Evolutionary conservation across 2,888 invertebrate species (phyloP), one percentile per base, ranked within the genome.

Genomic region (Lingula anatina): DNA sequence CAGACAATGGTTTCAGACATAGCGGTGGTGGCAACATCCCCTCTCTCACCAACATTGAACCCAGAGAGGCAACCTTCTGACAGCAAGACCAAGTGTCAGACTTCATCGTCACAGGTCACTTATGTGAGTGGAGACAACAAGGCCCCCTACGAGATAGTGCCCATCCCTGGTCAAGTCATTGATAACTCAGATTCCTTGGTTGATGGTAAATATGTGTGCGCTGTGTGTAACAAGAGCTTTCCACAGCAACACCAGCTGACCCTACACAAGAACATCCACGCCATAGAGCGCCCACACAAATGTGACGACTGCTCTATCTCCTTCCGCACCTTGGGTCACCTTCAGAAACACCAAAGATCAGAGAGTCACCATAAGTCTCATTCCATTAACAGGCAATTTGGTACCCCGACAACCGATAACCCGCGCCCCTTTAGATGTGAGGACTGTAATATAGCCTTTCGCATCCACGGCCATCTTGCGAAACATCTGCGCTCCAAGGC

Each of bases 401-500:
- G 57, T 3, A 46, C 47, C 18, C 49, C 46, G 80, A 70, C 73
- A 7, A 87, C 89, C 15, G 87, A 87, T 57, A 95, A 96, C 79
- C 96, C 96, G 2, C 83, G 96, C 45, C 95, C 96, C 20, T 97
- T 95, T 76, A 90, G 93, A 70, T 97, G 97, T 79, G 86, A 86
- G 21, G 94, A 96, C 72, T 97, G 97, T 76, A 90, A 90, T 72
- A 90, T 93, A 61, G 95, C 94, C 7, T 97, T 99, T 76, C 66
- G 80, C 7, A 95, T 95, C 68, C 95, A 94, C 70, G 97, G 96
- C 0, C 96, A 96, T 78, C 80, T 99, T 66, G 94, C 95, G 0
- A 96, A 96, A 78, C 97, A 99, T 81, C 82, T 97, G 54, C 85
- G 96, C 49, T 93, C 93, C 57, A 94, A 94, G 80, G 89, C 90